phyloP scores from a whole-genome alignment of 2,797 vertebrate genomes.

The Tragelaphus eurycerus region DNA sequence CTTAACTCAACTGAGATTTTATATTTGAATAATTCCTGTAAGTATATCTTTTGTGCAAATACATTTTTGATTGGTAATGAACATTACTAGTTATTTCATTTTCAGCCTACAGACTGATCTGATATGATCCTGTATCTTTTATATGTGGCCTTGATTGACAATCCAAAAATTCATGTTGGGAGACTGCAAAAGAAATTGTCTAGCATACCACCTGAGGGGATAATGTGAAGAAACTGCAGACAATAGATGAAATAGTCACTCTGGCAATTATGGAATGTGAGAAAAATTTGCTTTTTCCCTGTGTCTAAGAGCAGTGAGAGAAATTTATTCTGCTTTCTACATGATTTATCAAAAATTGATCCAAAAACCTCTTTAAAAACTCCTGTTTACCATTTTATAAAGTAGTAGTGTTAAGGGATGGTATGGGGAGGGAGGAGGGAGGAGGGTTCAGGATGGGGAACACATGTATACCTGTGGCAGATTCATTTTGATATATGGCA shows the following conservation, averaged over 20 bases:
- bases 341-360: background rate
- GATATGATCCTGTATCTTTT: conserved; percentile 15
- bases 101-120: conserved; percentile 18
- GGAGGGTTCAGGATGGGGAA: too few species aligned
- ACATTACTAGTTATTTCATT: conserved; percentile 39
- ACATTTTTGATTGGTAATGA: conserved; percentile 41
- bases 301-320: background rate
- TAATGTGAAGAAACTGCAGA: conserved; percentile 31
- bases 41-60: conserved; percentile 54
- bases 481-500: too few species aligned
- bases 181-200: background rate
- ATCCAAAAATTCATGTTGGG: background rate
- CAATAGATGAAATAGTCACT: background rate
- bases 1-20: conserved; percentile 23
- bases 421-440: too few species aligned
- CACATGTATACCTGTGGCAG: too few species aligned
- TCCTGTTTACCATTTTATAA: conserved; percentile 7
- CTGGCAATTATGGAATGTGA: conserved; percentile 21
- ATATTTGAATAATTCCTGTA: conserved; percentile 64
- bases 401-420: background rate
- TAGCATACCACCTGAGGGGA: conserved; percentile 44
- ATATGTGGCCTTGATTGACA: background rate
- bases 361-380: background rate
- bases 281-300: background rate
- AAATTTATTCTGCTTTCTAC: conserved; percentile 12